Percentiles rank a stretch among this genome's conserved stretches.
phyloP scores from a whole-genome alignment of 1,140 invertebrate species.

The Globodera rostochiensis region DNA sequence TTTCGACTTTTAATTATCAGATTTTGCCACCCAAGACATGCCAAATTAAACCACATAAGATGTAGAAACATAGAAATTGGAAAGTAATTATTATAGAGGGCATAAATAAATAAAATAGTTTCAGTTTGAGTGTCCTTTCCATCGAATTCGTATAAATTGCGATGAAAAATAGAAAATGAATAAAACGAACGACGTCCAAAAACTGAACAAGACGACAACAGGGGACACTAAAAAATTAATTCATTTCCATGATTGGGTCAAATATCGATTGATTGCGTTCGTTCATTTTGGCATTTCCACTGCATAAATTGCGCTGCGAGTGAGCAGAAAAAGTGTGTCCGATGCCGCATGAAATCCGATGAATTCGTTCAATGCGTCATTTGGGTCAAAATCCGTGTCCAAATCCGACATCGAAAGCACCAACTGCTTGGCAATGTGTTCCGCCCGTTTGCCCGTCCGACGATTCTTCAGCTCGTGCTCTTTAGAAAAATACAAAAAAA shows the following conservation, averaged over 20 bases:
- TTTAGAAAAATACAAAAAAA: slow-evolving; percentile 11
- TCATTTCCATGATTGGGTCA: background rate
- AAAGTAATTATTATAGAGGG: too few relatives aligned
- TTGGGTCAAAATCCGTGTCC: slow-evolving; percentile 26
- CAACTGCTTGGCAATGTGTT: slow-evolving; percentile 36
- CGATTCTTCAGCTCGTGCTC: slow-evolving; percentile 35
- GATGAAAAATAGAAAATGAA: too few relatives aligned
- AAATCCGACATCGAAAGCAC: slow-evolving; percentile 30
- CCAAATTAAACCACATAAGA: too few relatives aligned
- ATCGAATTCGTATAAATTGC: too few relatives aligned
- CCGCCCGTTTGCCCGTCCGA: slow-evolving; percentile 22
- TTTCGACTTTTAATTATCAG: too few relatives aligned
- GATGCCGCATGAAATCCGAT: slow-evolving; percentile 33
- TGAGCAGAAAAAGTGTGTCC: slow-evolving; percentile 32
- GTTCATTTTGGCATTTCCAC: slow-evolving; percentile 12
- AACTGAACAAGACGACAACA: too few relatives aligned
- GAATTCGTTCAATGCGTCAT: slow-evolving; percentile 27
- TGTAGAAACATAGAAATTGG: too few relatives aligned
- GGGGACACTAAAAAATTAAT: too few relatives aligned
- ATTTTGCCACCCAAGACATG: too few relatives aligned
- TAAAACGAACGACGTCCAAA: too few relatives aligned
- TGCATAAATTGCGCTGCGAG: slow-evolving; percentile 32
- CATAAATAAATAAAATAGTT: too few relatives aligned
- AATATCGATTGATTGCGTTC: background rate
- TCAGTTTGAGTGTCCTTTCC: too few relatives aligned